Percentiles rank a stretch among this genome's conserved stretches.
These are phyloP conservation scores for Orius insidiosus DNA, from an alignment of 1,140 invertebrate species.

Conservation along the genomic window DNA sequence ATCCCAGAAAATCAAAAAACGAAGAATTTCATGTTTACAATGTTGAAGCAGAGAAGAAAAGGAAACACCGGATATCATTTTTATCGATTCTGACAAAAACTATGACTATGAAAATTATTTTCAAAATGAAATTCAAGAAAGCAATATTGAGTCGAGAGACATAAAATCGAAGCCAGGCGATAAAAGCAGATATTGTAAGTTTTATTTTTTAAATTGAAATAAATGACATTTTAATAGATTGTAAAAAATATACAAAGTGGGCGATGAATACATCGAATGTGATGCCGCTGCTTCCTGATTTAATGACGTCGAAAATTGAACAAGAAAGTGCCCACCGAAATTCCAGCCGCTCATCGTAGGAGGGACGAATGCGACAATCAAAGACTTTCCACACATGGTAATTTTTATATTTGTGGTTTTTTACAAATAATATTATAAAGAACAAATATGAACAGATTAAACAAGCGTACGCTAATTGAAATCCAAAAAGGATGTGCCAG, in stretches of 20 bases:
- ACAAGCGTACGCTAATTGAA: background rate
- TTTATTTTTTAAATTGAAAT: too few species aligned
- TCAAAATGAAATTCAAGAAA: too few species aligned
- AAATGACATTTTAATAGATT: slow-evolving; percentile 11
- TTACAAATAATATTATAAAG: background rate
- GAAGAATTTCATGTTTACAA: too few species aligned
- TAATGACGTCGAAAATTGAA: slow-evolving; percentile 1
- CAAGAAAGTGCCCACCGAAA: slow-evolving; percentile 8
- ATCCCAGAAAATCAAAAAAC: too few species aligned
- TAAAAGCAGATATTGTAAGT: too few species aligned
- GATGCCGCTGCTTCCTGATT: background rate
- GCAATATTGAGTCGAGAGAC: too few species aligned
- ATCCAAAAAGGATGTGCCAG: background rate
- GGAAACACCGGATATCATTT: too few species aligned
- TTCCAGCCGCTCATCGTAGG: slow-evolving; percentile 28
- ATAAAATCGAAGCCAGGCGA: too few species aligned
- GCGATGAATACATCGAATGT: slow-evolving; percentile 3
- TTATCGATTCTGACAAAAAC: too few species aligned
- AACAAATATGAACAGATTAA: background rate
- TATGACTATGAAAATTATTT: too few species aligned
- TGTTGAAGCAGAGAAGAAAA: too few species aligned
- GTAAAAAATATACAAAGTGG: slow-evolving; percentile 8
- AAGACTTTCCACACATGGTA: slow-evolving; percentile 43
- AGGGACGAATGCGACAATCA: slow-evolving; percentile 27
- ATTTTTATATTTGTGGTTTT: slow-evolving; percentile 13